These are phyloP conservation scores for Todus mexicanus DNA, from an alignment of 2,797 vertebrate genomes.

Conservation along the genomic window DNA sequence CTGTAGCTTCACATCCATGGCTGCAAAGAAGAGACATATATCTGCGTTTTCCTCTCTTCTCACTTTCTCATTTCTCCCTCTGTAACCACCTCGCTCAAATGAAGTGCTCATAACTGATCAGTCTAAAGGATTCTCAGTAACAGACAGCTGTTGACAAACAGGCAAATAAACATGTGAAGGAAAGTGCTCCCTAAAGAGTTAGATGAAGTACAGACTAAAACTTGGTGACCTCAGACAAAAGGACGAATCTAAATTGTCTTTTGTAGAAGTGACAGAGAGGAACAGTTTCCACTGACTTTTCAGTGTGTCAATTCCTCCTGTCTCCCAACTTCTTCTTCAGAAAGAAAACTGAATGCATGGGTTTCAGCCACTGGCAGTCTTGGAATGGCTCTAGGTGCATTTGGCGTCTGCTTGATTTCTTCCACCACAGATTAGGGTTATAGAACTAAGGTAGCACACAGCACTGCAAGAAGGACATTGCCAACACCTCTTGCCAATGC, in stretches of 20 bases:
- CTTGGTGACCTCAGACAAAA: neutral
- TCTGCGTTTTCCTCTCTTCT: neutral
- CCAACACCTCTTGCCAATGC: neutral
- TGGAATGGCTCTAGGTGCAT: neutral
- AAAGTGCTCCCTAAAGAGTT: neutral
- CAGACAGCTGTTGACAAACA: neutral
- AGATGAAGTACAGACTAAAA: neutral
- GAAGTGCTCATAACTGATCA: neutral
- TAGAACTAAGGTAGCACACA: neutral
- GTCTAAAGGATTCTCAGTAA: neutral
- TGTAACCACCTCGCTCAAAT: neutral
- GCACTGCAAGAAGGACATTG: rapidly evolving
- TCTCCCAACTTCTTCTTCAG: neutral
- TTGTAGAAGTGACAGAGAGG: neutral
- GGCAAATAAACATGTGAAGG: neutral
- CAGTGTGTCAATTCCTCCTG: neutral
- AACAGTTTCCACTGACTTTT: neutral
- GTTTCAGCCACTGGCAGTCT: neutral
- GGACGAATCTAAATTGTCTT: neutral
- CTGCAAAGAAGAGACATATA: neutral
- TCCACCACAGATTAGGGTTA: neutral
- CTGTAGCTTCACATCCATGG: neutral
- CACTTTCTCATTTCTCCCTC: neutral
- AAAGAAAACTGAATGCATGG: rapidly evolving
- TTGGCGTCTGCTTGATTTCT: neutral